Evolutionary conservation across 2,888 invertebrate genomes (phyloP).

Genomic region (Melipona bicolor): DNA sequence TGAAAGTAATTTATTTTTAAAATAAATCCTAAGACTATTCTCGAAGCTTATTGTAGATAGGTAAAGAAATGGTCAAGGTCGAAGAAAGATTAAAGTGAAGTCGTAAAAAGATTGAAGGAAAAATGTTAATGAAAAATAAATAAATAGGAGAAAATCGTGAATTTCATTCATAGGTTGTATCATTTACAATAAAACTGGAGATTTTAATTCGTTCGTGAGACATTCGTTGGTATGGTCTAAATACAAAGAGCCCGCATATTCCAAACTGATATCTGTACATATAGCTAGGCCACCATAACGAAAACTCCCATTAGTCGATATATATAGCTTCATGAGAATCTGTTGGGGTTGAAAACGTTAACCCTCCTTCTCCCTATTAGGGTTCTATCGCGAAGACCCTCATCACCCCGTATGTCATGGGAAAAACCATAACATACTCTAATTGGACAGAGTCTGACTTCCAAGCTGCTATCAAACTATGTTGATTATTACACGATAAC

Average conservation of each 20-base stretch:
- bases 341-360: conserved; percentile 77
- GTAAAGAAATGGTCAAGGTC: not conserved
- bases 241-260: conserved; percentile 72
- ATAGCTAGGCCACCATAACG: conserved; percentile 66
- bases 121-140: not conserved
- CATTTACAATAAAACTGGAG: conserved; percentile 35
- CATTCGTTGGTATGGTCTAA: not conserved
- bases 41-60: not conserved
- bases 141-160: not conserved
- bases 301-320: conserved; percentile 72
- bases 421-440: conserved; percentile 71
- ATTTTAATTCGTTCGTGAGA: conserved; percentile 37
- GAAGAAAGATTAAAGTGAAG: not conserved
- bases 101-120: not conserved
- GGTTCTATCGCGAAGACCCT: conserved; percentile 64
- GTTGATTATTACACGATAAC: conserved; percentile 28
- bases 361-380: conserved; percentile 58
- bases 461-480: conserved; percentile 13
- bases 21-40: not conserved
- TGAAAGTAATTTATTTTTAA: not conserved
- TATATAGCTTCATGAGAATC: conserved; percentile 79
- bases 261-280: conserved; percentile 59
- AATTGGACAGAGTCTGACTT: conserved; percentile 63
- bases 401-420: conserved; percentile 74
- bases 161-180: conserved; percentile 27